phyloP scores from a whole-genome alignment of 2,797 vertebrate species.

The Macropus fuliginosus region DNA sequence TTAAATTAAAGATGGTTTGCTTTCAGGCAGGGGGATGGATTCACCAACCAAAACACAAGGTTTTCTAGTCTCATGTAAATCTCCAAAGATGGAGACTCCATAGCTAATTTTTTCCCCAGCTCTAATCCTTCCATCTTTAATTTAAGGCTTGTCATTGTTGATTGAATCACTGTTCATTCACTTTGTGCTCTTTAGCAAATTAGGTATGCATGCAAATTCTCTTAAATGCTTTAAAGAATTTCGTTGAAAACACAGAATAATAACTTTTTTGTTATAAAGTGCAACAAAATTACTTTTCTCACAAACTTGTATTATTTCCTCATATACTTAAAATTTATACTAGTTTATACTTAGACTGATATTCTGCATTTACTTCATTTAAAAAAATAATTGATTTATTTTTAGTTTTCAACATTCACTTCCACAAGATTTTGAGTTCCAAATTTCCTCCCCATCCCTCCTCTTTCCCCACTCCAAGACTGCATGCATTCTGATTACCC shows the following conservation, averaged over 20 bases:
- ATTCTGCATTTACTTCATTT: background rate
- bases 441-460: no score
- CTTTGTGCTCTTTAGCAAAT: background rate
- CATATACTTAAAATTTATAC: background rate
- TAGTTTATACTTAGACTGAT: background rate
- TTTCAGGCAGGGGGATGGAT: background rate
- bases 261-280: background rate
- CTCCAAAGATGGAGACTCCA: background rate
- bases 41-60: background rate
- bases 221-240: background rate
- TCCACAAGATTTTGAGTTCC: no score
- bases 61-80: background rate
- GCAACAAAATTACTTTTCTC: background rate
- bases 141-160: background rate
- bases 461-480: no score
- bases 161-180: background rate
- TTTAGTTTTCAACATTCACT: no score
- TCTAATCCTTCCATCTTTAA: background rate
- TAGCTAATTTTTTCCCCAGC: background rate
- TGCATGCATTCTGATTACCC: no score
- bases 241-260: background rate
- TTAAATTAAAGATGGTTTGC: background rate
- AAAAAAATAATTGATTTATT: no score
- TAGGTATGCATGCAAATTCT: background rate
- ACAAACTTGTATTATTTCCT: background rate